These are phyloP conservation scores for Aphelenchoides bicaudatus DNA, from an alignment of 2,888 invertebrate species.

Conservation along the genomic window DNA sequence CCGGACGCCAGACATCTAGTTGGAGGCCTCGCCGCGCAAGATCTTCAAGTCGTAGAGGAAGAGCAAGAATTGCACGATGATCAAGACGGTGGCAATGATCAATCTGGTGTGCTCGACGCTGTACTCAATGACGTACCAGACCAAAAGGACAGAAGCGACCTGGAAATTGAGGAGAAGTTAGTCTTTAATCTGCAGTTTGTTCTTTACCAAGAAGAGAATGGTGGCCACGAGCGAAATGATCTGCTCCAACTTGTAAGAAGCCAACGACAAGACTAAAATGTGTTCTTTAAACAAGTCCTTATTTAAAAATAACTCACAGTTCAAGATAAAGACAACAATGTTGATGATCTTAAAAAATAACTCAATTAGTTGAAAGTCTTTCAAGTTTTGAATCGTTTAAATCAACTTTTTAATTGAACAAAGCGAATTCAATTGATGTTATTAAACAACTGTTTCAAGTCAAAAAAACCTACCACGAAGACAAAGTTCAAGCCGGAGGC, in stretches of 20 bases:
- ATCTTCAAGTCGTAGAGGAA: conserved; percentile 57
- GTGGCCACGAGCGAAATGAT: conserved; percentile 36
- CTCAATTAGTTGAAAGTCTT: too few species aligned
- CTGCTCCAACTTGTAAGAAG: conserved; percentile 21
- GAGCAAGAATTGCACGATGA: conserved; percentile 44
- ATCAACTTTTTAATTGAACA: too few species aligned
- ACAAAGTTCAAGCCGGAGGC: conserved; percentile 34
- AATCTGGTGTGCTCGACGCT: not conserved
- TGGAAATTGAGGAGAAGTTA: too few species aligned
- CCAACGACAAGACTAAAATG: not conserved
- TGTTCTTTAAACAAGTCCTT: conserved; percentile 6
- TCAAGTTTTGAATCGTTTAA: too few species aligned
- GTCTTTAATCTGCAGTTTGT: too few species aligned
- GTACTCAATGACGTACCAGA: conserved; percentile 25
- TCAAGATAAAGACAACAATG: conserved; percentile 15
- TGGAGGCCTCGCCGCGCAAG: conserved; percentile 45
- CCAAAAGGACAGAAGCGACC: conserved; percentile 29
- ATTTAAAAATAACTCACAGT: conserved; percentile 8
- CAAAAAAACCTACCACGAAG: too few species aligned
- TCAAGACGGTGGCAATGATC: conserved; percentile 12
- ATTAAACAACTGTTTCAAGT: too few species aligned
- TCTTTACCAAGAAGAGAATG: conserved; percentile 32
- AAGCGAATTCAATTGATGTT: conserved; percentile 33
- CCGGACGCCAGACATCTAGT: conserved; percentile 3
- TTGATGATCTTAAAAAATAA: too few species aligned